phyloP scores from a whole-genome alignment of 92 coral and sea anemone species.

The Porites cylindrica region DNA sequence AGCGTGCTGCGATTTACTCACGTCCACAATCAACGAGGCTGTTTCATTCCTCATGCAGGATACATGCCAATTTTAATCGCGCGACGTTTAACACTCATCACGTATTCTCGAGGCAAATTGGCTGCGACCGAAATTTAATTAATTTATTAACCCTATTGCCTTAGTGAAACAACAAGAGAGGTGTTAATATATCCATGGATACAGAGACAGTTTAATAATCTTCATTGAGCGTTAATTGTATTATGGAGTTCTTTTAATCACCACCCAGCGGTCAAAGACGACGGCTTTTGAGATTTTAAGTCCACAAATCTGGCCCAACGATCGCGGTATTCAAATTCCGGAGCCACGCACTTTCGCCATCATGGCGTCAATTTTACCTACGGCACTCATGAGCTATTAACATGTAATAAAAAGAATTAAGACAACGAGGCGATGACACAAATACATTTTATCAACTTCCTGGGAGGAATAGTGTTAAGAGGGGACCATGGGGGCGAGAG shows the following conservation, averaged over 20 bases:
- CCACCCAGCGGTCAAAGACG: slow-evolving; percentile 50
- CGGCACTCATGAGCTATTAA: slow-evolving; percentile 49
- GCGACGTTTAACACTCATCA: slow-evolving; percentile 15
- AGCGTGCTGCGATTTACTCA: slow-evolving; percentile 42
- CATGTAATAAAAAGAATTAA: slow-evolving; percentile 50
- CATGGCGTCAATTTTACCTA: slow-evolving; percentile 41
- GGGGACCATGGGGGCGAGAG: slow-evolving; percentile 56
- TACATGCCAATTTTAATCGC: background rate
- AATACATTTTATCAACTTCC: slow-evolving; percentile 66
- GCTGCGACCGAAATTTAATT: slow-evolving; percentile 72
- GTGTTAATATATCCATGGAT: slow-evolving; percentile 78
- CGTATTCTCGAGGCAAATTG: slow-evolving; percentile 12
- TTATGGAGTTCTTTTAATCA: slow-evolving; percentile 72
- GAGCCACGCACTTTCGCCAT: slow-evolving; percentile 28
- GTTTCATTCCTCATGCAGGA: background rate
- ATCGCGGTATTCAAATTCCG: slow-evolving; percentile 30
- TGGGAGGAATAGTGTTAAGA: slow-evolving; percentile 65
- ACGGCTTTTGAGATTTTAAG: slow-evolving; percentile 34
- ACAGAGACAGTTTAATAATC: slow-evolving; percentile 79
- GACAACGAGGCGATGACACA: slow-evolving; percentile 61
- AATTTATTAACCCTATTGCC: slow-evolving; percentile 79
- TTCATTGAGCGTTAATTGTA: slow-evolving; percentile 83
- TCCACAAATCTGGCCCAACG: slow-evolving; percentile 4
- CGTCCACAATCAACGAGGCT: slow-evolving; percentile 1
- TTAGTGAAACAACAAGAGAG: slow-evolving; percentile 63